Base-by-base conservation (phyloP, 1,140 invertebrate species). In the Solenopsis fugax region DNA sequence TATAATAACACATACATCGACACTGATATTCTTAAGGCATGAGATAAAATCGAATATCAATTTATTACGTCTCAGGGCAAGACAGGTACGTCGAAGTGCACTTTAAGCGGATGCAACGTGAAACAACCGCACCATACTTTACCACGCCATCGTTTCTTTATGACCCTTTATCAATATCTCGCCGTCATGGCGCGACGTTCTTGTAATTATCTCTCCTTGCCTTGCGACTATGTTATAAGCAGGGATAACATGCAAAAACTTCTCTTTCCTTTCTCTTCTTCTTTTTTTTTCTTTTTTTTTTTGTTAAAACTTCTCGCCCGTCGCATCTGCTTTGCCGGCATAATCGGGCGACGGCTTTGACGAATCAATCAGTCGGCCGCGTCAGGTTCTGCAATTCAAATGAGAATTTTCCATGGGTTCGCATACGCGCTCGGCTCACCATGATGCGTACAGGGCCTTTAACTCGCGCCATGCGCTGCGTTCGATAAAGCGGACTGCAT, bases 361-460 rank as follows among this genome's bases (percentile, higher is more conserved):
- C 78, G 90, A 91, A 91, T 91, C 89, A 88, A 90, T 91, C 87
- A 86, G 72, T 54, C 72, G 84, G 64, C 45, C 56, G 77, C 71
- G 73, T 87, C 76, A 50, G 81, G 62, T 80, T 91, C 89, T 88
- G 89, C 84, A 88, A 91, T 91, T 91, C 89, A 90, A 91, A 91
- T 88, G 87, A 87, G 89, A 88, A 88, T 84, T 91, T 91, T 90
- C 89, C 77, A 69, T 24, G 75, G 50, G 50, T 24, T 50, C 71
- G 45, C 52, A 34, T 50, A 56, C 73, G n/a, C 84, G 50, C 37
- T 34, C 72, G 56, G n/a, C 41, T 58, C 69, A 60, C 29, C 41
- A 48, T 50, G 45, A 48, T 50, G 45, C 71, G 76, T 50, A 86
- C 24, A 12, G 69, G 71, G 89, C 87, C 86, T 75, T 88, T 90